phyloP scores from a whole-genome alignment of 2,113 vertebrate species.

The Ceuthmochares aereus region DNA sequence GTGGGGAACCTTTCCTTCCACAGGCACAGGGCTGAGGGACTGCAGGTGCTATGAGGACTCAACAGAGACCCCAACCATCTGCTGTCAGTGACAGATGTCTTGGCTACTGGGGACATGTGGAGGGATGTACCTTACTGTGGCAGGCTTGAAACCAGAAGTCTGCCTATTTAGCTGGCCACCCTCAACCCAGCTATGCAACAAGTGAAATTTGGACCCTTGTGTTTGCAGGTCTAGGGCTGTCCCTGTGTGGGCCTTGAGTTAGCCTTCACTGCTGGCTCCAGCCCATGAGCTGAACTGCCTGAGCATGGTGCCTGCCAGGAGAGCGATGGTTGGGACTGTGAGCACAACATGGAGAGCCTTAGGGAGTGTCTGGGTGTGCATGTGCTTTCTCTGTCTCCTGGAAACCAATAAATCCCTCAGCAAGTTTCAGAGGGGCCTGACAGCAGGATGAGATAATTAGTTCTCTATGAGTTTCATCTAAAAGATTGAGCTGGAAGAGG shows the following conservation, averaged over 20 bases:
- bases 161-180: neutral
- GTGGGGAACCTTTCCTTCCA: neutral
- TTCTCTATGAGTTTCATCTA: neutral
- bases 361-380: neutral
- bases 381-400: neutral
- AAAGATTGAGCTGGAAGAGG: neutral
- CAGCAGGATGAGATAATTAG: constrained; percentile 31
- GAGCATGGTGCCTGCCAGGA: neutral
- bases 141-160: neutral
- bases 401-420: neutral
- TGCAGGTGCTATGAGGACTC: neutral
- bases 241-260: neutral
- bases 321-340: neutral
- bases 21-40: neutral
- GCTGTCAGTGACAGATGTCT: neutral
- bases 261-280: neutral
- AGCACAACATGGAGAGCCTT: neutral
- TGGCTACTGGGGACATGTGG: neutral
- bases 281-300: accelerated
- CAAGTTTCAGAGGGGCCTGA: neutral
- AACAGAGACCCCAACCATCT: neutral
- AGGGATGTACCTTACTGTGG: neutral
- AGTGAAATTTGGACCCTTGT: neutral
- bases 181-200: neutral
- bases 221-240: neutral